phyloP scores from a whole-genome alignment of 1,140 invertebrate species.

The Atopsyche davidsoni region DNA sequence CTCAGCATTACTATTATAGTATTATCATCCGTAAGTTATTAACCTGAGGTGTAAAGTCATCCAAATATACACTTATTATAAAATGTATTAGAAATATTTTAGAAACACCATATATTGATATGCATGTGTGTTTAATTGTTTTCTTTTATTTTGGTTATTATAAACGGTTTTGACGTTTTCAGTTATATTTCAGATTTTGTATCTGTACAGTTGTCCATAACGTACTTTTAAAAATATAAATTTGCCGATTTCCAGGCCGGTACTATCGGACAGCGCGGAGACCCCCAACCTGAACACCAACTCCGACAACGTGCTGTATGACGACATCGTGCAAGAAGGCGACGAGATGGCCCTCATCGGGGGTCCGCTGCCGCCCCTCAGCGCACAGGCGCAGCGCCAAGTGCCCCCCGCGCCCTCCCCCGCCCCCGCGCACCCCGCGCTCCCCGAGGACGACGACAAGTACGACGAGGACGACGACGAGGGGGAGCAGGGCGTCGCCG shows the following conservation, averaged over 20 bases:
- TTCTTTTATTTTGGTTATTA: no score
- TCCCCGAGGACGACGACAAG: constrained; percentile 8
- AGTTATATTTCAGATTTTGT: not conserved
- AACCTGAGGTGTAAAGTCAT: no score
- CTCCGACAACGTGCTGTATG: constrained; percentile 51
- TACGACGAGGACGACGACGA: constrained; percentile 19
- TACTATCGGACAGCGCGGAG: constrained; percentile 30
- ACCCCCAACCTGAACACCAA: constrained; percentile 28
- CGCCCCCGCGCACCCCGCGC: not conserved
- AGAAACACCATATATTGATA: no score
- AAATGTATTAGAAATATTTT: no score
- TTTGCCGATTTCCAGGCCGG: constrained; percentile 19
- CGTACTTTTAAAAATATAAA: not conserved
- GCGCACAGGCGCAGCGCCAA: constrained; percentile 18
- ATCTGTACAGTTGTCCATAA: not conserved
- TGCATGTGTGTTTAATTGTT: no score
- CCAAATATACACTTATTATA: no score
- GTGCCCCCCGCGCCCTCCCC: constrained; percentile 11
- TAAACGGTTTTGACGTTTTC: no score
- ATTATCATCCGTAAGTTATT: no score
- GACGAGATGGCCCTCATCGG: constrained; percentile 42
- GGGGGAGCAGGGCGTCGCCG: constrained; percentile 23
- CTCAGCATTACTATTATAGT: no score
- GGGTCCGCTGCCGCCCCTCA: constrained; percentile 16
- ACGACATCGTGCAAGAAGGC: constrained; percentile 56